Conservation (phyloP, 2,797 vertebrate species). For the Chanos chanos region DNA sequence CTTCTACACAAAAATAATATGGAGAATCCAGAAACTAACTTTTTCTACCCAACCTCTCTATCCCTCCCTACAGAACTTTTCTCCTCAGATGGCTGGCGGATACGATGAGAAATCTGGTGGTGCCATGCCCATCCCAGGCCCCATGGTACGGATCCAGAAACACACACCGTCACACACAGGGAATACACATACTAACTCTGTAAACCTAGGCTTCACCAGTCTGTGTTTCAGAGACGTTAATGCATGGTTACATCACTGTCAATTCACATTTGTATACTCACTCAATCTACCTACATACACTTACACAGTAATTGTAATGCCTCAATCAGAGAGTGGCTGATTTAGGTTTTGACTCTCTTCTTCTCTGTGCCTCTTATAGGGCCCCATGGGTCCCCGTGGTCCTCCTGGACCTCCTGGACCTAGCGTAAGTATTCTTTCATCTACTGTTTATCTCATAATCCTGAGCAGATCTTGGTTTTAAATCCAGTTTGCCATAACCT, state of each 20-base stretch:
- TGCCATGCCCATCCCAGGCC: constrained; percentile 82
- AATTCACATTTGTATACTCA: too few species aligned
- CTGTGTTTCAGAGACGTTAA: too few species aligned
- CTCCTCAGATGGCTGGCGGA: constrained; percentile 90
- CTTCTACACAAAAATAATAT: too few species aligned
- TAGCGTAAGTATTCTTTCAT: constrained; percentile 75
- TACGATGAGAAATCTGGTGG: constrained; percentile 86
- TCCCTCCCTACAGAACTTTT: constrained; percentile 83
- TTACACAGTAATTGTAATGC: too few species aligned
- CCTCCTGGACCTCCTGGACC: constrained; percentile 82
- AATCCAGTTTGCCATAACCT: too few species aligned
- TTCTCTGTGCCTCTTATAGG: constrained; percentile 69
- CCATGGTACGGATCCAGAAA: constrained; percentile 77
- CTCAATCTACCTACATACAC: too few species aligned
- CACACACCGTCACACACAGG: not conserved
- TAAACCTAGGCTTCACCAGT: not conserved
- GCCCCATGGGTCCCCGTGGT: constrained; percentile 92
- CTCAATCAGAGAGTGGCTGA: too few species aligned
- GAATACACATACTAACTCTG: not conserved
- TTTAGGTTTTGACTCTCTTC: constrained; percentile 34
- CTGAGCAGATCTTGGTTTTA: too few species aligned
- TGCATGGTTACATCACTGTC: too few species aligned
- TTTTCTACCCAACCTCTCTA: too few species aligned
- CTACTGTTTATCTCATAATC: too few species aligned
- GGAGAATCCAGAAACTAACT: too few species aligned